These are phyloP conservation scores for Subacronicta megacephala DNA, from an alignment of 2,888 invertebrate species.

Conservation along the genomic window DNA sequence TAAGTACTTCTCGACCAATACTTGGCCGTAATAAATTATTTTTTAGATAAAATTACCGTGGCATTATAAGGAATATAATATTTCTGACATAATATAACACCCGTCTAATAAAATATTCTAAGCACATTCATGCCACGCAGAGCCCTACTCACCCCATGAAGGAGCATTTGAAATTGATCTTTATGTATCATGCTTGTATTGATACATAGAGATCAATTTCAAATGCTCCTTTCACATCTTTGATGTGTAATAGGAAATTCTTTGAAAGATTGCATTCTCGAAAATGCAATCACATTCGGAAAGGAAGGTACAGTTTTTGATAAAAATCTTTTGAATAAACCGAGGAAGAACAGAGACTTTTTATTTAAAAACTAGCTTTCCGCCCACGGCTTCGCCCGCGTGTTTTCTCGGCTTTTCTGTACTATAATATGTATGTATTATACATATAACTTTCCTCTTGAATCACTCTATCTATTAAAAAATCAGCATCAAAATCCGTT, in stretches of 20 bases:
- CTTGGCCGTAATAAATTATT: too few relatives aligned
- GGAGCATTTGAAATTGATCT: neutral
- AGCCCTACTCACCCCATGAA: slow-evolving; percentile 15
- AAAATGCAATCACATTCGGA: slow-evolving; percentile 68
- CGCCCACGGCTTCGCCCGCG: too few relatives aligned
- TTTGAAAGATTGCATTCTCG: slow-evolving; percentile 69
- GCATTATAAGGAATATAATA: too few relatives aligned
- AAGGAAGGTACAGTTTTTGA: slow-evolving; percentile 49
- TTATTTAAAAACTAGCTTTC: too few relatives aligned
- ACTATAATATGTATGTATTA: too few relatives aligned
- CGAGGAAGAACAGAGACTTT: too few relatives aligned
- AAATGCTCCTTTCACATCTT: slow-evolving; percentile 26
- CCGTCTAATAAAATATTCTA: slow-evolving; percentile 50
- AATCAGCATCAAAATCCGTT: too few relatives aligned
- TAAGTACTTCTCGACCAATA: too few relatives aligned
- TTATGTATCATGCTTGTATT: neutral
- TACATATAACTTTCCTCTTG: too few relatives aligned
- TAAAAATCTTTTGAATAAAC: slow-evolving; percentile 13
- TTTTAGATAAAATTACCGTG: too few relatives aligned
- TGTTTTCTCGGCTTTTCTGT: too few relatives aligned
- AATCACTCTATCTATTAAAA: too few relatives aligned
- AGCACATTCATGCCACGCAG: slow-evolving; percentile 32
- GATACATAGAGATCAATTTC: slow-evolving; percentile 41
- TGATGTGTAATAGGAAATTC: slow-evolving; percentile 60
- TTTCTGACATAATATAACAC: slow-evolving; percentile 44